Conservation (phyloP, 2,113 vertebrate genomes). For the Pomatorhinus ruficollis region DNA sequence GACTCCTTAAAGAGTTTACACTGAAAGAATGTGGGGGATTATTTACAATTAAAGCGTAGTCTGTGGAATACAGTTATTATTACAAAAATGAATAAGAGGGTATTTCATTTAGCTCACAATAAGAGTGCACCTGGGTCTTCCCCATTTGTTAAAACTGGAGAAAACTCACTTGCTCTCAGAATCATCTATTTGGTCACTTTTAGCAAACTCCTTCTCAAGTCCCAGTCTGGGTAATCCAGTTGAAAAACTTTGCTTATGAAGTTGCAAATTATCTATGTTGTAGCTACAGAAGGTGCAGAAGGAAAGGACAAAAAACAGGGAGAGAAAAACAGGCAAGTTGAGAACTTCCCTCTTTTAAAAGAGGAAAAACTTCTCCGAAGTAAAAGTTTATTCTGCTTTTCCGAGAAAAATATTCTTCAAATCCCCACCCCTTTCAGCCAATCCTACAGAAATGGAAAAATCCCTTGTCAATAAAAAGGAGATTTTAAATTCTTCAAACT, state of each 20-base stretch:
- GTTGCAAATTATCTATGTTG: background rate
- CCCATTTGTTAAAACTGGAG: conserved; percentile 22
- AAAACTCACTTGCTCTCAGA: conserved; percentile 48
- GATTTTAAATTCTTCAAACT: background rate
- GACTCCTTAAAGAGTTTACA: conserved; percentile 88
- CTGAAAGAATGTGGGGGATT: conserved; percentile 84
- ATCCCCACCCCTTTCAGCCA: background rate
- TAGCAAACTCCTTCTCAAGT: background rate
- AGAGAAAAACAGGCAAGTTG: background rate
- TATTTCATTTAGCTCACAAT: conserved; percentile 65
- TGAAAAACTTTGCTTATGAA: conserved; percentile 25
- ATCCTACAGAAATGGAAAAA: background rate
- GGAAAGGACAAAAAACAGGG: background rate
- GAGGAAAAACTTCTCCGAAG: background rate
- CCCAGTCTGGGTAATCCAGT: background rate
- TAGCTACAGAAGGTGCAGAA: background rate
- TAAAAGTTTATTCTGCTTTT: background rate
- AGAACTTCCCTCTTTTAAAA: background rate
- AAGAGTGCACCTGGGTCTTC: conserved; percentile 74
- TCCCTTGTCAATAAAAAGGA: background rate
- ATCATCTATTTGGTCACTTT: background rate
- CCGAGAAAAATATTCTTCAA: background rate
- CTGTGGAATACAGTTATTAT: conserved; percentile 78
- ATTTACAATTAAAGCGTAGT: conserved; percentile 83
- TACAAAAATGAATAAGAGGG: conserved; percentile 70